Base-by-base conservation (phyloP, 2,113 vertebrate genomes). In the Murina feae region DNA sequence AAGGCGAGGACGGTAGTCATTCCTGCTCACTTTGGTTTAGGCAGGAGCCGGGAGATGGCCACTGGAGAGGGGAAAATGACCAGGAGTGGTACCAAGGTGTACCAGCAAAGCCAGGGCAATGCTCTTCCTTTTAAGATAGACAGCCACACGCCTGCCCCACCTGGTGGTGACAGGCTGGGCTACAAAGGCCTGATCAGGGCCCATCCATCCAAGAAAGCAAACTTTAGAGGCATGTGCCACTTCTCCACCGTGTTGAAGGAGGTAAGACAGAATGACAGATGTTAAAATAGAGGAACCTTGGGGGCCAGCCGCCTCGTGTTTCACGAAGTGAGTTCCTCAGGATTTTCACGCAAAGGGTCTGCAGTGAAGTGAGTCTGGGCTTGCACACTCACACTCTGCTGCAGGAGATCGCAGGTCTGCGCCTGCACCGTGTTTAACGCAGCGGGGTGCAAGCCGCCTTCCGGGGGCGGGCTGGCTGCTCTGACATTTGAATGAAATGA, bases 341-440 rank as follows among this genome's bases (percentile, higher is more conserved):
- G 44, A 17, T 35, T 60, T 69, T 12, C 65, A 42, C 60, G 49
- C 53, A 32, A 35, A 55, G 37, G 1, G 7, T 14, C 30, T 49
- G 23, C 1, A 7, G 47, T 5, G 9, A 16, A 28, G 14, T 1
- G 10, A 9, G 39, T 4, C 2, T 32, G 2, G 30, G 53, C 30
- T n/a, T 11, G 20, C 23, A 5, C 7, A 1, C 17, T 7, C n/a
- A 10, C 1, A 0, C 3, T 21, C 39, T 28, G 13, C 28, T 49
- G 30, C 9, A 10, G 20, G 18, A n/a, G 60, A 18, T 2, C 12
- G 37, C 58, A 23, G 3, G 37, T 6, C 58, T 12, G 23, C 18
- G 42, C 42, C 21, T 17, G 68, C 1, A 8, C n/a, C 28, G 4
- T 39, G 32, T 32, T 63, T 28, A 42, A 23, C 8, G 18, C 9